Evolutionary conservation across 2,113 vertebrate genomes (phyloP).

Genomic region (Lophius piscatorius): DNA sequence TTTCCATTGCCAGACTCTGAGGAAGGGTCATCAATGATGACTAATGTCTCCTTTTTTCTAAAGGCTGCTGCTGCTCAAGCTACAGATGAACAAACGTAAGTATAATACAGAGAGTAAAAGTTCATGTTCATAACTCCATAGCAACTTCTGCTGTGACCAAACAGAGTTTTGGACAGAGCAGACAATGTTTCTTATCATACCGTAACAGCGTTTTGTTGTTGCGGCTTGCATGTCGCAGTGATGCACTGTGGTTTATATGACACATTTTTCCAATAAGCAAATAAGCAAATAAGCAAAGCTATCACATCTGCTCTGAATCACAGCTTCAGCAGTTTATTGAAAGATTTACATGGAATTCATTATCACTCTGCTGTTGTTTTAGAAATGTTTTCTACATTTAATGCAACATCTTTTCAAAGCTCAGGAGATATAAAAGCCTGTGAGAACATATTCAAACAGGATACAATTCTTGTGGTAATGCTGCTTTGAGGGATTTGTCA

Average conservation of each 20-base stretch:
- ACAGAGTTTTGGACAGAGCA: no score
- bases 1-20: slow-evolving; percentile 19
- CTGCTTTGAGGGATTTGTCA: slow-evolving; percentile 13
- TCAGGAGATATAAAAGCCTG: slow-evolving; percentile 23
- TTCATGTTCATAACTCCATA: not conserved
- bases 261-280: no score
- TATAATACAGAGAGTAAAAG: not conserved
- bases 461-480: slow-evolving; percentile 11
- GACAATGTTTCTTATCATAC: not conserved
- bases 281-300: slow-evolving; percentile 6
- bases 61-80: slow-evolving; percentile 9
- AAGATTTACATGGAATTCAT: slow-evolving; percentile 29
- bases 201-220: not conserved
- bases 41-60: slow-evolving; percentile 29
- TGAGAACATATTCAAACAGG: slow-evolving; percentile 32
- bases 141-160: not conserved
- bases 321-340: slow-evolving; percentile 55
- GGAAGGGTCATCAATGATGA: slow-evolving; percentile 25
- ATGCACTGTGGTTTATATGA: slow-evolving; percentile 10
- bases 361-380: slow-evolving; percentile 16
- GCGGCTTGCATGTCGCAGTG: not conserved
- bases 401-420: slow-evolving; percentile 44
- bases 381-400: slow-evolving; percentile 40
- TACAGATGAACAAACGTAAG: no score
- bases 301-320: slow-evolving; percentile 23